These are phyloP conservation scores for Tachina lurida DNA, from an alignment of 2,888 invertebrate species.

Conservation along the genomic window DNA sequence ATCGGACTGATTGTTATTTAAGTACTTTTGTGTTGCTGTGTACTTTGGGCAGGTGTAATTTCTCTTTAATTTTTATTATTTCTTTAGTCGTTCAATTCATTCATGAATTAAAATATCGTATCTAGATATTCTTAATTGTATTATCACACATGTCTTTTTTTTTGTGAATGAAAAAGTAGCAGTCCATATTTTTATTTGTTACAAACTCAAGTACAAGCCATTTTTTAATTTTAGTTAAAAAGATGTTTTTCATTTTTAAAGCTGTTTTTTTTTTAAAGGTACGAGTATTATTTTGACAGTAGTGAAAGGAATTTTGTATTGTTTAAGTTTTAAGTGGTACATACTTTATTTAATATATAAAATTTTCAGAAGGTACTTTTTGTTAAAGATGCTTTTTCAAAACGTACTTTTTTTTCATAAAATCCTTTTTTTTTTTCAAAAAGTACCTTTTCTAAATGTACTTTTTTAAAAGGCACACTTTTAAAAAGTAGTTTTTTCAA, in stretches of 20 bases:
- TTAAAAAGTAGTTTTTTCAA: neutral
- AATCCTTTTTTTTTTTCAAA: too few species aligned
- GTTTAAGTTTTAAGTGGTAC: too few species aligned
- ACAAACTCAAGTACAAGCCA: neutral
- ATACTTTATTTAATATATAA: too few species aligned
- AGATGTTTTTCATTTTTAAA: neutral
- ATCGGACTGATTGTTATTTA: constrained; percentile 54
- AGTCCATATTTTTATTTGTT: neutral
- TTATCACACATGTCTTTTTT: constrained; percentile 21
- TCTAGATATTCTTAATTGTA: neutral
- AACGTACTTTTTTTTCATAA: neutral
- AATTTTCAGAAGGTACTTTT: neutral
- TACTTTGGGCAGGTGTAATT: constrained; percentile 62
- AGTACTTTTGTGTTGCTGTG: constrained; percentile 46
- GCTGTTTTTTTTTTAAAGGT: neutral
- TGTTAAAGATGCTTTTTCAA: neutral
- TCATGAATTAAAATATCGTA: constrained; percentile 22
- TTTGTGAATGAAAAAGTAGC: neutral
- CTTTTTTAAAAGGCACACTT: neutral
- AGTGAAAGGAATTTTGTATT: neutral
- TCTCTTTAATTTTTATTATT: constrained; percentile 37
- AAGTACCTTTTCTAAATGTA: neutral
- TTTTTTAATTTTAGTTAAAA: neutral
- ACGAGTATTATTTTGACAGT: neutral
- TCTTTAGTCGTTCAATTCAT: constrained; percentile 6